Evolutionary conservation across 2,797 vertebrate species (phyloP), one percentile per base, ranked within the genome.

Genomic region (Myripristis murdjan): DNA sequence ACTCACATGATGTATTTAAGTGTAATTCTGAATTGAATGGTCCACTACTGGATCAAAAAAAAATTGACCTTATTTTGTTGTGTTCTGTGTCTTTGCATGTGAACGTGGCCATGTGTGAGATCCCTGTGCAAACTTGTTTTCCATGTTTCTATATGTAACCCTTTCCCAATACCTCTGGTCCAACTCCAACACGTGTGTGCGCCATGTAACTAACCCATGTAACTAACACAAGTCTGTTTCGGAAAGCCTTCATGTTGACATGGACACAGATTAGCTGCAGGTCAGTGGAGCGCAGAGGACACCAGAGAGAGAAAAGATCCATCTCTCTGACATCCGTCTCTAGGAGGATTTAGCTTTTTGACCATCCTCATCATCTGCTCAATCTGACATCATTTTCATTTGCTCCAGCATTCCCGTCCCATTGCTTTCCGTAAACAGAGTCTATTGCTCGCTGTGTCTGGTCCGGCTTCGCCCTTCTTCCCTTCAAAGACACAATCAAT

Each of bases 251-350:
- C 1, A 24, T 87, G 86, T 93, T 91, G 89, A 91, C 89, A 90
- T 77, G 70, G 88, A 89, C 84, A 91, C 89, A 88, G 91, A 91
- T 93, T 91, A 92, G 90, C 58, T 67, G 66, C 83, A 75, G 73
- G 73, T 85, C 84, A 84, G 67, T 22, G 44, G 73, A 91, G 84
- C 88, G 54, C 14, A 39, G 55, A 75, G 55, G 33, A 2, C 37
- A 63, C 33, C 39, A n/a, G 51, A 60, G 70, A 73, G 64, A 52
- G 48, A 46, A 49, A 28, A 60, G 28, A 16, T 16, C 24, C 18
- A 14, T 58, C 56, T 16, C 9, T 58, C 33, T 20, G 5, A 23
- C 69, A 16, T 72, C 79, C 41, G 26, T 24, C 64, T 59, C 63
- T 4, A 8, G 14, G n/a, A 52, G 52, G n/a, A 14, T 43, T 59